phyloP scores from a whole-genome alignment of 2,113 vertebrate genomes.

The Budorcas taxicolor region DNA sequence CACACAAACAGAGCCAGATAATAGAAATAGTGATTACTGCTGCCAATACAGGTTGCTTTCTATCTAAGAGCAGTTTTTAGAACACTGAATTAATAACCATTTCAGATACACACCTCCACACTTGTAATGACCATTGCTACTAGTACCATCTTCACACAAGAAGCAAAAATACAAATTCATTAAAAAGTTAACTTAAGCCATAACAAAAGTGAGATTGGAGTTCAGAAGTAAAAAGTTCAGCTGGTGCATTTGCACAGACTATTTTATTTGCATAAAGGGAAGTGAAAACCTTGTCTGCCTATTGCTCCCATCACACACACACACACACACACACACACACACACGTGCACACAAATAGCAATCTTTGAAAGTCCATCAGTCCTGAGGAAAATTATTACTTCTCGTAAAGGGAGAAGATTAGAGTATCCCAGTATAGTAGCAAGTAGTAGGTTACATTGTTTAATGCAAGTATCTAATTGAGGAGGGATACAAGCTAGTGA shows the following conservation, averaged over 20 bases:
- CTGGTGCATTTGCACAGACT: not conserved
- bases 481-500: not conserved
- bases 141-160: not conserved
- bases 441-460: not conserved
- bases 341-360: not conserved
- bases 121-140: not conserved
- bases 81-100: not conserved
- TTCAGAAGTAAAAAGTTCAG: not conserved
- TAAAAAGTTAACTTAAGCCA: not conserved
- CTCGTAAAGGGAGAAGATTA: not conserved
- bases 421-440: not conserved
- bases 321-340: not conserved
- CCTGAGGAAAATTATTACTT: not conserved
- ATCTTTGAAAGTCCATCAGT: not conserved
- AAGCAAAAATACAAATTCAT: not conserved
- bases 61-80: not conserved
- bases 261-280: not conserved
- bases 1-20: not conserved
- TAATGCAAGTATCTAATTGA: not conserved
- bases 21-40: not conserved
- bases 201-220: not conserved
- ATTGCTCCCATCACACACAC: not conserved
- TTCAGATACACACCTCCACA: not conserved
- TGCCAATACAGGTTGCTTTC: not conserved
- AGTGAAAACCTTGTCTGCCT: accelerated